Evolutionary conservation across 1,140 invertebrate species (phyloP).

Genomic region (Bilobella aurantiaca): DNA sequence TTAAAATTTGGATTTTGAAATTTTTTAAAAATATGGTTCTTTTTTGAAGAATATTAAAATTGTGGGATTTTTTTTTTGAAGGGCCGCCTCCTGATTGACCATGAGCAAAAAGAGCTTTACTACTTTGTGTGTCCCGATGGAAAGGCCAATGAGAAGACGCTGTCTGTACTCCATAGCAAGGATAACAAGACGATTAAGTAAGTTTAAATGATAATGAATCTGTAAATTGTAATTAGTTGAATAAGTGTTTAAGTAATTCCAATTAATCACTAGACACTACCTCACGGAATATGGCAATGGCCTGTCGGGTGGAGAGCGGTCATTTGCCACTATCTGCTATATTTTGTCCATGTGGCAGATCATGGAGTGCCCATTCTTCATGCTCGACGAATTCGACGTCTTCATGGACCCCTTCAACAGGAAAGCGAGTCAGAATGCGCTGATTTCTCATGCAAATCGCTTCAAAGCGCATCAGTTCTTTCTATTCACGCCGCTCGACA

Average conservation of each 20-base stretch:
- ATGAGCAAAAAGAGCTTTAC: conserved; percentile 20
- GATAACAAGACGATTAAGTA: conserved; percentile 1
- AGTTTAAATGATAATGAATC: background rate
- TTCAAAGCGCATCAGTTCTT: conserved; percentile 22
- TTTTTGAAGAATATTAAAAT: conserved; percentile 2
- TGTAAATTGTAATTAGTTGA: too few relatives aligned
- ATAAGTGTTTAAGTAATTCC: too few relatives aligned
- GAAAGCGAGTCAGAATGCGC: conserved; percentile 26
- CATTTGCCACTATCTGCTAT: conserved; percentile 87
- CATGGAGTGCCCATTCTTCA: conserved; percentile 82
- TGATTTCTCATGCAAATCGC: conserved; percentile 24
- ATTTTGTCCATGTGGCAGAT: conserved; percentile 87
- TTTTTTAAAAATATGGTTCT: conserved; percentile 2
- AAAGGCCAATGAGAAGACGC: conserved; percentile 6
- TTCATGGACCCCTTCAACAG: conserved; percentile 61
- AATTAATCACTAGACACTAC: conserved; percentile 18
- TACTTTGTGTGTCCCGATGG: conserved; percentile 31
- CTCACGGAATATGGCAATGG: conserved; percentile 27
- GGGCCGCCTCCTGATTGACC: conserved; percentile 23
- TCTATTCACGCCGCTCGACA: conserved; percentile 30
- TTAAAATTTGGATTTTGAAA: background rate
- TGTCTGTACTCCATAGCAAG: background rate
- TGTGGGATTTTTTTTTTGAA: conserved; percentile 10
- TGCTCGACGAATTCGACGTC: conserved; percentile 96
- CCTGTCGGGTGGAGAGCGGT: conserved; percentile 88